These are phyloP conservation scores for Solenodon paradoxus DNA, from an alignment of 2,113 vertebrate species.

Conservation along the genomic window DNA sequence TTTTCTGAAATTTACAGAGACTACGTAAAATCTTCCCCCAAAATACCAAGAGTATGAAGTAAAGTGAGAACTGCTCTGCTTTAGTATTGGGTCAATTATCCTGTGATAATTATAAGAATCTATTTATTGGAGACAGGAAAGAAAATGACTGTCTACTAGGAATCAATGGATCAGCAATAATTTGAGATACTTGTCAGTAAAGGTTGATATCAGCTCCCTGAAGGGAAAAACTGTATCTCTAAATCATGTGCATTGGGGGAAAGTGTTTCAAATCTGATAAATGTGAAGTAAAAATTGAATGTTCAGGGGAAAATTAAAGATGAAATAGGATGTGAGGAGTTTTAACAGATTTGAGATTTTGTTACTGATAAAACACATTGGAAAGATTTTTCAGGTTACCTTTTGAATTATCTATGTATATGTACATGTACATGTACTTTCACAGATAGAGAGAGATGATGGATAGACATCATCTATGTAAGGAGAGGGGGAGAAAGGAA, in stretches of 20 bases:
- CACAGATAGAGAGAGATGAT: too few relatives aligned
- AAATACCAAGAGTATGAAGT: background rate
- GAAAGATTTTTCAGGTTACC: background rate
- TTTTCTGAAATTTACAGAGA: background rate
- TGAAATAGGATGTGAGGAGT: background rate
- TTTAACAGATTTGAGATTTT: background rate
- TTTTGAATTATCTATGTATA: background rate
- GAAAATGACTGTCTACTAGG: background rate
- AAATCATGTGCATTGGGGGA: background rate
- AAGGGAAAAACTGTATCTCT: background rate
- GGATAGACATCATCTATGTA: too few relatives aligned
- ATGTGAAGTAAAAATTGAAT: background rate
- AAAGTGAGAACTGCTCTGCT: background rate
- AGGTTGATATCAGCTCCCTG: background rate
- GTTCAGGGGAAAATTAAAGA: background rate
- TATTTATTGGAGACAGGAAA: background rate
- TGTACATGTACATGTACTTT: too few relatives aligned
- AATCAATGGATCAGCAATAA: background rate
- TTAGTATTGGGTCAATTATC: background rate
- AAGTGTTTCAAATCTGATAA: background rate
- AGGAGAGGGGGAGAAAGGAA: background rate
- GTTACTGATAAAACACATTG: background rate
- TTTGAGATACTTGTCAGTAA: conserved; percentile 3
- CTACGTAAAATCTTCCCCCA: background rate
- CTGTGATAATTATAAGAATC: background rate